Base-by-base conservation (phyloP, 2,888 invertebrate species). In the Drosophila falleni region DNA sequence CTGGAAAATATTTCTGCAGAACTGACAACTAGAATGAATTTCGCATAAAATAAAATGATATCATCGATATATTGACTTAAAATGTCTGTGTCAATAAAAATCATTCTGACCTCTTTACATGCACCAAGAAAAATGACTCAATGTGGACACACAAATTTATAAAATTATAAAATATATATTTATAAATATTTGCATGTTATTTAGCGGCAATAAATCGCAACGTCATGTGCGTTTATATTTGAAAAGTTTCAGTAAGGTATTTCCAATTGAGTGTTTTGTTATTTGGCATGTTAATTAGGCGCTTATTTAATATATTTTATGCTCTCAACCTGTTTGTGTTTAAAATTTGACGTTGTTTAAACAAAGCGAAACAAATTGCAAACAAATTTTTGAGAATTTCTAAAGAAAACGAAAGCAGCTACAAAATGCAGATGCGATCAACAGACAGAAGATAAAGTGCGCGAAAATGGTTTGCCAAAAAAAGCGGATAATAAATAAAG, bases 291-390 rank as follows among this genome's bases (percentile, higher is more conserved):
- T 6, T 58, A 53, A 60, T 58, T 54, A 54, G 53, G 53, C 59
- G 31, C 8, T 33, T 35, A 53, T 64, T 56, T 61, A 26, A 35
- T 35, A 37, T 23, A 15, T 42, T 10, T n/a, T 49, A 56, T 60
- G 44, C 41, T 33, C 10, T 10, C n/a, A 70, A 70, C 70, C 26
- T 31, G 70, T 75, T 62, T 51, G n/a, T 19, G 16, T 15, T 44
- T 39, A 61, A 5, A 41, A 49, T 42, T 56, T 50, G 58, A 39
- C 31, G 42, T 59, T 59, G 33, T 0, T 26, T 53, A 67, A 78
- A 75, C 74, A 73, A 56, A n/a, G 55, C 42, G 29, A 47, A 60
- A 49, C 46, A 59, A 59, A 55, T 55, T 63, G 55, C 31, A 23
- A 55, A 55, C 33, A 56, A 66, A 53, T 15, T 54, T 31, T 4